A percentile compares a stretch with the other conserved stretches of the same genome.
These are phyloP conservation scores for Falco naumanni DNA, from an alignment of 2,797 vertebrate genomes.

Conservation along the genomic window DNA sequence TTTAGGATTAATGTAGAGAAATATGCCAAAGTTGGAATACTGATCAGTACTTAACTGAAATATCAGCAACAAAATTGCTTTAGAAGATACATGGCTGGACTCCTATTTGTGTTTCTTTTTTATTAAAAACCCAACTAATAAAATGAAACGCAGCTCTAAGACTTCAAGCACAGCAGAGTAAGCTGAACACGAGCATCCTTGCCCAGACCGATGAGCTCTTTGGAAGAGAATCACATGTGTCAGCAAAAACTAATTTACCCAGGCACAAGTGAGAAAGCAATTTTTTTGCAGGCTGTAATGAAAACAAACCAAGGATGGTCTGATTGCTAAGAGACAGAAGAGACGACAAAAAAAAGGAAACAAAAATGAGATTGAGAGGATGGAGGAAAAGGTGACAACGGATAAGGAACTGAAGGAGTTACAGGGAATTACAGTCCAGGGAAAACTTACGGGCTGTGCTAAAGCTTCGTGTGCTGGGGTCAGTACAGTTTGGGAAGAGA, in stretches of 20 bases:
- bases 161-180: neutral
- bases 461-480: neutral
- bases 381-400: neutral
- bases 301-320: neutral
- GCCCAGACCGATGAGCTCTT: neutral
- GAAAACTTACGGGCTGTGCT: neutral
- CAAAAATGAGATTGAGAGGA: neutral
- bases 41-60: neutral
- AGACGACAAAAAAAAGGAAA: neutral
- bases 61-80: conserved; percentile 23
- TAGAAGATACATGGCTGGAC: neutral
- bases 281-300: neutral
- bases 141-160: conserved; percentile 20
- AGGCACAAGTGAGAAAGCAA: conserved; percentile 13
- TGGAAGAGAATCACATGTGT: conserved; percentile 16
- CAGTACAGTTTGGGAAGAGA: neutral
- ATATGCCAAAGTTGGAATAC: neutral
- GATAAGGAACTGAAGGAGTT: neutral
- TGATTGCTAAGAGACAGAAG: neutral
- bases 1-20: neutral
- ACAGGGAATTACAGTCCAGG: neutral
- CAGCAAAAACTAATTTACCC: conserved; percentile 30
- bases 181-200: neutral
- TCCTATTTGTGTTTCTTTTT: conserved; percentile 59
- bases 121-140: conserved; percentile 50